Evolutionary conservation across 2,797 vertebrate species (phyloP), one percentile per base, ranked within the genome.

Genomic region (Anisognathus igniventris): DNA sequence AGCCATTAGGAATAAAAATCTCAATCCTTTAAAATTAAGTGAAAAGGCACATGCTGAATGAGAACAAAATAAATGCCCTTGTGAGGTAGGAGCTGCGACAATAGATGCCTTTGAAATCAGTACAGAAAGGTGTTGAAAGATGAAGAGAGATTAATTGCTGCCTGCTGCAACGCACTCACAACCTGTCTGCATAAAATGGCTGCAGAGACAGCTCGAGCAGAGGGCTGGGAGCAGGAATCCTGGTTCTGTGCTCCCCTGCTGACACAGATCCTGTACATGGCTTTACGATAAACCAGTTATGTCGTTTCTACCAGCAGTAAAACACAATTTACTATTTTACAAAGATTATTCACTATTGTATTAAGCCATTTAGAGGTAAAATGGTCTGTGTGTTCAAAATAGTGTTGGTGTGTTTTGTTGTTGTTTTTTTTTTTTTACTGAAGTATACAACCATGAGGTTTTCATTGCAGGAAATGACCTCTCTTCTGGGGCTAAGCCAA

Each of bases 161-260:
- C 79, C 65, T 89, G 65, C 86, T 87, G 88, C 66, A 87, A 33
- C 1, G 0, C 44, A 33, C 25, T 84, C 6, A 0, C 66, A 88
- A 80, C 75, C 56, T 72, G 47, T 45, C 61, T 89, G 58, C 68
- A 48, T 79, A 73, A 93, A 90, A 92, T 93, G 94, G 93, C 90
- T 93, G 88, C 87, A 72, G 54, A 83, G 30, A 9, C 28, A 86
- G 77, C 58, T 39, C 12, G 5, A 21, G 48, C 10, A 1, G 51
- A 78, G 56, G 28, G 30, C 16, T 22, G 64, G 31, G 40, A 92
- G 33, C 37, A 39, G 35, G 27, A 88, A 45, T 81, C 33, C 16
- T 0, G 0, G 10, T 78, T 62, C 31, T 86, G 11, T 72, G 40
- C 58, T 86, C 25, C 15, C 14, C 48, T 79, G 53, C 56, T 79